Conservation (phyloP, 1,140 invertebrate genomes). For the Drosophila mayri region DNA sequence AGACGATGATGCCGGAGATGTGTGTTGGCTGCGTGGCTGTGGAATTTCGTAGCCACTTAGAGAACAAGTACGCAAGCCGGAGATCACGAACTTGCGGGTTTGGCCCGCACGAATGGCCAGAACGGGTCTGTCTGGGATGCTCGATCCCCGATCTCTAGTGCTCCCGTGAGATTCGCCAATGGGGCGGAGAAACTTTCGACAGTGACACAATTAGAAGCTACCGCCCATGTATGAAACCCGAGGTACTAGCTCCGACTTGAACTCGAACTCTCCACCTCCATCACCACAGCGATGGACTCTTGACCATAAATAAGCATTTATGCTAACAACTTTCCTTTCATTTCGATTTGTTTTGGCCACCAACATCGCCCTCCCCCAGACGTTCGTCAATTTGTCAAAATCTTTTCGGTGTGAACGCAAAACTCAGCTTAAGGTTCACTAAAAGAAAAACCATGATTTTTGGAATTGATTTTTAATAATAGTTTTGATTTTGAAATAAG, state of each 20-base stretch:
- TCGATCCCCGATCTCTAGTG: conserved; percentile 8
- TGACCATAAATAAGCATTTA: conserved; percentile 61
- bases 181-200: conserved; percentile 61
- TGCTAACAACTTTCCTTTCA: conserved; percentile 50
- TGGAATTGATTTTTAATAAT: neutral
- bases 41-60: conserved; percentile 78
- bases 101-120: conserved; percentile 60
- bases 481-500: neutral
- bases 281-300: conserved; percentile 1
- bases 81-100: conserved; percentile 79
- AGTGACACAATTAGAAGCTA: conserved; percentile 70
- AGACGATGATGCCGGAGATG: conserved; percentile 33
- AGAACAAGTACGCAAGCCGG: conserved; percentile 68
- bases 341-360: conserved; percentile 43
- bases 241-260: neutral
- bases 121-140: conserved; percentile 24
- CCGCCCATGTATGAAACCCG: conserved; percentile 8
- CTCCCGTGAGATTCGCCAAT: conserved; percentile 53
- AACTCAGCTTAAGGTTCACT: conserved; percentile 47
- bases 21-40: conserved; percentile 64
- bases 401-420: conserved; percentile 27
- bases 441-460: neutral
- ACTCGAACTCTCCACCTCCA: neutral
- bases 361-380: conserved; percentile 42
- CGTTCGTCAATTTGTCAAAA: conserved; percentile 73